phyloP scores from a whole-genome alignment of 2,888 invertebrate species.

The Andrena hattorfiana region DNA sequence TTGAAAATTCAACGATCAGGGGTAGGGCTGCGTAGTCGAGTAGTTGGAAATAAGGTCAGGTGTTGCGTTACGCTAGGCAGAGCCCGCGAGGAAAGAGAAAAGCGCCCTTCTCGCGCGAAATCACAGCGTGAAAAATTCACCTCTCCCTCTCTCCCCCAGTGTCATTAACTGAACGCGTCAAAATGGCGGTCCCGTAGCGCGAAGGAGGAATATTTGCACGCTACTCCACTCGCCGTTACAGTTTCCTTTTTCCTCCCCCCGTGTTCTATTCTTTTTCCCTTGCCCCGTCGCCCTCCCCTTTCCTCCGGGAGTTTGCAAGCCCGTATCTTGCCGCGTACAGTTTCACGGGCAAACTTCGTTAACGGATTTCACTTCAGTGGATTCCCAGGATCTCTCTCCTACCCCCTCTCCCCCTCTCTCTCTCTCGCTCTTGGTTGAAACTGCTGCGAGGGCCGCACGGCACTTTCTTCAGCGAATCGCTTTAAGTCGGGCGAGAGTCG shows the following conservation, averaged over 20 bases:
- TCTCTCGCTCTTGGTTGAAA: conserved; percentile 11
- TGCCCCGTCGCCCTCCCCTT: conserved; percentile 5
- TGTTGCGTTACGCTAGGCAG: neutral
- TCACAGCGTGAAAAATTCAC: conserved; percentile 51
- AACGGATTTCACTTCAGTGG: conserved; percentile 71
- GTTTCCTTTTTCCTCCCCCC: conserved; percentile 9
- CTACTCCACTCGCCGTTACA: conserved; percentile 41
- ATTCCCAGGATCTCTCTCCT: conserved; percentile 58
- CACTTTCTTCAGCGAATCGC: conserved; percentile 63
- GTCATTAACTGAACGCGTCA: conserved; percentile 47
- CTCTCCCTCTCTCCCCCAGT: conserved; percentile 10
- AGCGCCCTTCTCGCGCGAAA: conserved; percentile 22
- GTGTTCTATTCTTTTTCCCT: neutral
- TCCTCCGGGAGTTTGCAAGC: conserved; percentile 65
- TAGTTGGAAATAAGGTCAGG: conserved; percentile 31
- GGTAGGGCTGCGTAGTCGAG: neutral
- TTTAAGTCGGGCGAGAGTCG: conserved; percentile 60
- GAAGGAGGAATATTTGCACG: conserved; percentile 63
- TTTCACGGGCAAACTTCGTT: conserved; percentile 73
- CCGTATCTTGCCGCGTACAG: conserved; percentile 69
- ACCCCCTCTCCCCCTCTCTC: conserved; percentile 18
- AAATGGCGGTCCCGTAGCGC: conserved; percentile 45
- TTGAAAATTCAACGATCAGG: conserved; percentile 5
- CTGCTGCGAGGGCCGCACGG: conserved; percentile 32
- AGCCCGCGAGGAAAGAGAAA: neutral